phyloP scores from a whole-genome alignment of 2,113 vertebrate genomes.

The Aix galericulata region DNA sequence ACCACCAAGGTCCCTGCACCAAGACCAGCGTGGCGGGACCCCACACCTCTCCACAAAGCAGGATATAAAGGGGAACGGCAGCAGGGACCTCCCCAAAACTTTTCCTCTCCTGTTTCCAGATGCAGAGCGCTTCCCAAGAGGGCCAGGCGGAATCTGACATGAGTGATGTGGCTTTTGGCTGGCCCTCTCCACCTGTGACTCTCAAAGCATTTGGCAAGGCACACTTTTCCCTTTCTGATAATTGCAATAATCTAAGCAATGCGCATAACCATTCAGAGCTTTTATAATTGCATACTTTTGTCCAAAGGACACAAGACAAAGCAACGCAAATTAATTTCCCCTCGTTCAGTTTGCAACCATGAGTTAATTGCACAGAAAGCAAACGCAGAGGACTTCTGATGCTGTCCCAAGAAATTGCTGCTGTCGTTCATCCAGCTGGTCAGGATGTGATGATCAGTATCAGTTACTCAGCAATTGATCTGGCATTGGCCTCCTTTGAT shows the following conservation, averaged over 20 bases:
- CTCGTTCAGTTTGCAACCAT: not conserved
- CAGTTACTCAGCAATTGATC: slow-evolving; percentile 58
- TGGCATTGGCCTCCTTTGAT: slow-evolving; percentile 1
- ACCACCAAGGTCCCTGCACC: not conserved
- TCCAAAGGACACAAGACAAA: not conserved
- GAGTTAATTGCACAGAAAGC: not conserved
- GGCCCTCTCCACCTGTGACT: slow-evolving; percentile 17
- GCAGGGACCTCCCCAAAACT: not conserved
- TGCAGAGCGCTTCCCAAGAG: not conserved
- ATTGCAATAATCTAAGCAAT: slow-evolving; percentile 7
- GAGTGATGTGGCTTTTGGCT: not conserved
- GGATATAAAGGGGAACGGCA: not conserved
- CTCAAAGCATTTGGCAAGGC: slow-evolving; percentile 34
- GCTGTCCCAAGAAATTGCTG: slow-evolving; percentile 37
- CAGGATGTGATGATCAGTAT: slow-evolving; percentile 48
- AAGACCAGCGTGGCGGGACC: not conserved
- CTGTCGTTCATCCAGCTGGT: slow-evolving; percentile 48
- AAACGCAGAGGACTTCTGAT: slow-evolving; percentile 27
- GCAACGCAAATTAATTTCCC: not conserved
- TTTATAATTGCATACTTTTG: slow-evolving; percentile 6
- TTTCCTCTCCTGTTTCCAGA: not conserved
- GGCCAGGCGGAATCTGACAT: not conserved
- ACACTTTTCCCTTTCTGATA: not conserved
- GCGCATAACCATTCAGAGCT: not conserved
- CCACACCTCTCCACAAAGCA: not conserved